Evolutionary conservation across 2,888 invertebrate genomes (phyloP).

Genomic region (Serripes groenlandicus): DNA sequence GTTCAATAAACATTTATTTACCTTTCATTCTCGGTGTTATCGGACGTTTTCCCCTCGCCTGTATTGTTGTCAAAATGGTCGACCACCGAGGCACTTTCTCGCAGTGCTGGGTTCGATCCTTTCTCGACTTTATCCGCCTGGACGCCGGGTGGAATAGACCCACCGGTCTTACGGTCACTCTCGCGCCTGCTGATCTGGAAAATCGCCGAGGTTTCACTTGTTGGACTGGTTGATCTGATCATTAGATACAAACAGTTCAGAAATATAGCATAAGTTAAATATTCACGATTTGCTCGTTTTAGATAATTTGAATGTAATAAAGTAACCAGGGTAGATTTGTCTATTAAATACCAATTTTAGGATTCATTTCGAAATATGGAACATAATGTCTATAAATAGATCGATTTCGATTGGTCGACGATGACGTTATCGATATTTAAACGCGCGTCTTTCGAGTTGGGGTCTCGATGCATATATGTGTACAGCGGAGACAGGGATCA

Average conservation of each 20-base stretch:
- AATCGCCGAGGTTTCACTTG: not conserved
- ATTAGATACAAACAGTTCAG: constrained; percentile 8
- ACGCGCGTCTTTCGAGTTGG: no score
- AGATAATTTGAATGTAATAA: not conserved
- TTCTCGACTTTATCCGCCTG: not conserved
- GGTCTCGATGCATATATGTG: no score
- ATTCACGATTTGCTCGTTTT: constrained; percentile 18
- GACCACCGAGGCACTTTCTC: not conserved
- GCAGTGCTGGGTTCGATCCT: constrained; percentile 4
- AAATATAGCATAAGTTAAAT: not conserved
- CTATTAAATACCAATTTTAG: not conserved
- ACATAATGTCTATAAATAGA: no score
- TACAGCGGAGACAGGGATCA: no score
- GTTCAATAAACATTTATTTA: not conserved
- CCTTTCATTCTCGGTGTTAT: not conserved
- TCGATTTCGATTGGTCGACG: no score
- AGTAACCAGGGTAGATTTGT: not conserved
- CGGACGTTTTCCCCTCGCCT: not conserved
- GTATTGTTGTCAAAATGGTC: not conserved
- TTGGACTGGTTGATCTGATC: constrained; percentile 18
- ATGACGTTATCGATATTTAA: no score
- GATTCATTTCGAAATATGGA: not conserved
- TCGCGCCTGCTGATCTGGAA: constrained; percentile 13
- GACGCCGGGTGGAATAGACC: not conserved
- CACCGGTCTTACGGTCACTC: not conserved